Conservation (phyloP, 2,113 vertebrate species). For the Nothocercus nigrocapillus region DNA sequence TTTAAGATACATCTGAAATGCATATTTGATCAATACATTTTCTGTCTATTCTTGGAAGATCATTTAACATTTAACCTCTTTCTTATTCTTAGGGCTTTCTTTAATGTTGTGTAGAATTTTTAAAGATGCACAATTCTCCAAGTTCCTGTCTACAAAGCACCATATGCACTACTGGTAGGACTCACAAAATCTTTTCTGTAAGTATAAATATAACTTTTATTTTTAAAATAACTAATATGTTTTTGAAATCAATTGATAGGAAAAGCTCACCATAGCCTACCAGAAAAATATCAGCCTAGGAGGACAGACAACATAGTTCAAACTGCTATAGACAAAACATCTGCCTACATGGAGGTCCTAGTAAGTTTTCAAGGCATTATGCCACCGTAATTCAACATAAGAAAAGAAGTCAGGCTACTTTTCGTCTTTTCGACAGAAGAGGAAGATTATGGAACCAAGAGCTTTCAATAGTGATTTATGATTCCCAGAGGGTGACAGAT, state of each 20-base stretch:
- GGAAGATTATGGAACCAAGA: background rate
- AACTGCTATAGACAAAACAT: background rate
- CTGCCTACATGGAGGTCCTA: background rate
- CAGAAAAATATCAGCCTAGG: background rate
- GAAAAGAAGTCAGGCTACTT: background rate
- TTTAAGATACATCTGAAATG: background rate
- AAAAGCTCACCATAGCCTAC: background rate
- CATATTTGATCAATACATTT: background rate
- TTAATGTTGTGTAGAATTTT: background rate
- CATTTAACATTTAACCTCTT: background rate
- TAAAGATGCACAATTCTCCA: background rate
- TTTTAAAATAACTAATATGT: background rate
- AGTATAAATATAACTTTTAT: fast-evolving
- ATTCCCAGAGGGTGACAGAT: background rate
- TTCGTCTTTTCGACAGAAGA: background rate
- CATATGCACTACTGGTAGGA: background rate
- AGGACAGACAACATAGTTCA: background rate
- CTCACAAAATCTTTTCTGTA: background rate
- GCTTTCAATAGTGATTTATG: background rate
- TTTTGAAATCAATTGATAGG: background rate
- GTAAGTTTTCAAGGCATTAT: background rate
- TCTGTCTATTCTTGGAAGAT: background rate
- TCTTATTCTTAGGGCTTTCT: background rate
- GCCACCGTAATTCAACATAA: background rate
- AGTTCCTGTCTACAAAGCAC: background rate